Base-by-base conservation (phyloP, 2,113 vertebrate species). In the Gymnobelideus leadbeateri region DNA sequence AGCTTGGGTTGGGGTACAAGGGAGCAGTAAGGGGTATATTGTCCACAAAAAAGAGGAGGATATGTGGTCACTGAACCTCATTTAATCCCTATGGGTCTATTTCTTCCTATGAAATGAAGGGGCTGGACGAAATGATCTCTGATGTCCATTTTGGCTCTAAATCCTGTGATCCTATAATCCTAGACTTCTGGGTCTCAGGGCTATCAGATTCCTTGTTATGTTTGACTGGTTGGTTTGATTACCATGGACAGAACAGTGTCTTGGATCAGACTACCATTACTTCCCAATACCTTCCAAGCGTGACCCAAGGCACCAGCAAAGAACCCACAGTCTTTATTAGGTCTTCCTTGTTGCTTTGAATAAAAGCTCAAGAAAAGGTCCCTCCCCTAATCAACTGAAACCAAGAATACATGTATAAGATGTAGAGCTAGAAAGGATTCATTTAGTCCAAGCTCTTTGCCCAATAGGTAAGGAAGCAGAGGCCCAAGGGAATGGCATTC, bases 141-240 rank as follows among this genome's bases (percentile, higher is more conserved):
- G 68, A 23, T 84, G 19, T 84, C 68, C 37, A 43, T 84, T 84
- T 84, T n/a, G n/a, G 68, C 16, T 84, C n/a, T 84, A 23, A 84
- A 84, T 84, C 68, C n/a, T 84, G n/a, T 2, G 93, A 95, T 95
- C 96, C 0, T 26, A 0, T 50, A 96, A 98, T 94, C 97, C 97
- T 91, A 0, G 0, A 93, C 94, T 1, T 7, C 96, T 98, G 97
- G 96, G 96, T 98, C 98, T 97, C 97, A 98, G 97, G 98, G 96
- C 97, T 98, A 98, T 98, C 97, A 9, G 94, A 96, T 98, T 98
- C 97, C 98, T 93, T 26, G 94, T 97, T 98, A 97, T 89, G 97
- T 97, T 95, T 91, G 94, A 98, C 98, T 97, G 97, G 98, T 98
- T 98, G 98, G 98, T 98, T 98, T 98, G 97, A 97, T 98, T n/a